Base-by-base conservation (phyloP, 2,797 vertebrate species). In the Graptemys geographica region DNA sequence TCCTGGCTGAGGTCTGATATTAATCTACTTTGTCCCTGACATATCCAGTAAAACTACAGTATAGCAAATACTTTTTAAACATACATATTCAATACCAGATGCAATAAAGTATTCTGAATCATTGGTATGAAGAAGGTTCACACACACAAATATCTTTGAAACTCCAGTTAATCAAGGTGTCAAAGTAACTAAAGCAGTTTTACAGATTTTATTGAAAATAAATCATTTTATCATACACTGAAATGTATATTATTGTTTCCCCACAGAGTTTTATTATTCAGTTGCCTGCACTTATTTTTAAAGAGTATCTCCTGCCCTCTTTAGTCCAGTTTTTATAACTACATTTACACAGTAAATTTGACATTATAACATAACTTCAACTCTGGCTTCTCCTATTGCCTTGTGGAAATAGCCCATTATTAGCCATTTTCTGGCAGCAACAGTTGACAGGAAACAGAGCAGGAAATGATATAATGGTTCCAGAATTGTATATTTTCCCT, bases 241-340 rank as follows among this genome's bases (percentile, higher is more conserved):
- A 94, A 97, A 97, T 97, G 89, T 96, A 96, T 94, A 96, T 98
- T 93, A 97, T 97, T 96, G 94, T 98, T 97, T 98, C 96, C 96
- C 96, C 57, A 27, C 15, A 84, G 93, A 97, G 78, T 95, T 94
- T 97, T 97, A 92, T 94, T 95, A 96, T 76, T 96, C 95, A 80
- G 82, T 94, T 8, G 74, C 97, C 90, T 62, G 84, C 94, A 4
- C 91, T 96, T 96, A 95, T 96, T 94, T 95, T 97, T 97, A 95
- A 95, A 95, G 97, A 98, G 98, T 86, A 98, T 98, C 98, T 98
- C 97, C 98, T 98, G 98, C 98, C 98, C 98, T 98, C 98, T 99
- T 98, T 98, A 98, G 98, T 98, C 98, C 98, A 82, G 84, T 98
- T 98, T 98, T 97, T 96, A 98, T 98, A 98, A 98, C 98, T 98